These are phyloP conservation scores for Calliphora vicina DNA, from an alignment of 1,140 invertebrate species.

Conservation along the genomic window DNA sequence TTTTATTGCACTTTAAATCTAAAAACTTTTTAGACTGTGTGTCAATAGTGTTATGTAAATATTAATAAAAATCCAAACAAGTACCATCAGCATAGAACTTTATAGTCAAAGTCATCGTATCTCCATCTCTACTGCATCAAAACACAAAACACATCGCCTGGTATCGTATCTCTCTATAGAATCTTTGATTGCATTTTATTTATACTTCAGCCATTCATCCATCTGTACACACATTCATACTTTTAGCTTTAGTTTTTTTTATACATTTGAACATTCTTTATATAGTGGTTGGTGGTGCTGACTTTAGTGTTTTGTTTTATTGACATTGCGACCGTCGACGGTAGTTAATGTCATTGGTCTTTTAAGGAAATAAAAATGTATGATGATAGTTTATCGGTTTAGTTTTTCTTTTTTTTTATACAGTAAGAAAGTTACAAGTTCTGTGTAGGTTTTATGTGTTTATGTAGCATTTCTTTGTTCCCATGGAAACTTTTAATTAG, in stretches of 20 bases:
- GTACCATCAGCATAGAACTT: not conserved
- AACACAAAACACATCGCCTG: not conserved
- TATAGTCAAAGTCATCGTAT: slow-evolving; percentile 19
- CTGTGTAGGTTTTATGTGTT: too few relatives aligned
- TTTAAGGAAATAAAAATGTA: slow-evolving; percentile 28
- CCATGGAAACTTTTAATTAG: too few relatives aligned
- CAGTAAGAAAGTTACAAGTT: too few relatives aligned
- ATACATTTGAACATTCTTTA: not conserved
- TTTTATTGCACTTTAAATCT: slow-evolving; percentile 2
- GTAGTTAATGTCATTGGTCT: slow-evolving; percentile 34
- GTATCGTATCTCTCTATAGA: slow-evolving; percentile 28
- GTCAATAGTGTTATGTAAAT: slow-evolving; percentile 32
- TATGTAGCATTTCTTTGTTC: too few relatives aligned
- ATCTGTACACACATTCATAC: not conserved
- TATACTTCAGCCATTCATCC: not conserved
- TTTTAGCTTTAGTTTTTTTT: not conserved
- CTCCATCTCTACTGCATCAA: not conserved
- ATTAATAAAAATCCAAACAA: slow-evolving; percentile 16
- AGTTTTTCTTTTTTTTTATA: not conserved
- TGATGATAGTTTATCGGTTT: not conserved
- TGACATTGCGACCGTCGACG: not conserved
- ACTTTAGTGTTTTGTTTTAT: not conserved
- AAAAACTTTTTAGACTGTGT: slow-evolving; percentile 33
- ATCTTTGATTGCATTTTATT: slow-evolving; percentile 30
- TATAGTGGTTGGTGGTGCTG: too few relatives aligned